Evolutionary conservation across 2,888 invertebrate species (phyloP).

Genomic region (Tanypteryx hageni): DNA sequence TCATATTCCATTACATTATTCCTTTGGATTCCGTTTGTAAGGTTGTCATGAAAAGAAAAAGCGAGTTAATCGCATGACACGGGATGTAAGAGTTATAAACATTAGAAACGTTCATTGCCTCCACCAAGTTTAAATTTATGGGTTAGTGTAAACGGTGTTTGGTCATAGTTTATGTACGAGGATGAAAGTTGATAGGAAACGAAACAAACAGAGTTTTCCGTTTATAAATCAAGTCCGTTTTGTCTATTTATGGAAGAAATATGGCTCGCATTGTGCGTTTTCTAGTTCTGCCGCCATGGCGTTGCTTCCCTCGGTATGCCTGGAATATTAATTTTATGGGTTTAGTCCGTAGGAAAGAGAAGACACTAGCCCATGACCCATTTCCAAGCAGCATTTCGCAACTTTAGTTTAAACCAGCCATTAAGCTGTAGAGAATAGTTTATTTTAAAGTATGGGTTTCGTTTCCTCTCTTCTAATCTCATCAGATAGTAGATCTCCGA

Average conservation of each 20-base stretch:
- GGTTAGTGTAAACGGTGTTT: background rate
- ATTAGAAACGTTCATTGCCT: constrained; percentile 25
- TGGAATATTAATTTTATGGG: background rate
- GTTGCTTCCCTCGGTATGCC: background rate
- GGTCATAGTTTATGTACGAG: constrained; percentile 44
- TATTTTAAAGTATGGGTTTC: background rate
- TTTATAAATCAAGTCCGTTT: constrained; percentile 30
- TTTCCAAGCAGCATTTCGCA: no score
- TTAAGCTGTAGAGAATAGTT: no score
- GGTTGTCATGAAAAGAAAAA: background rate
- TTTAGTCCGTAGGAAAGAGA: no score
- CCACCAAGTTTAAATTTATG: background rate
- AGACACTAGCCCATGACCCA: no score
- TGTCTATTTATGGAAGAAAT: constrained; percentile 19
- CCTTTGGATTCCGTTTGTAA: constrained; percentile 16
- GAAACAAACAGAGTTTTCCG: constrained; percentile 35
- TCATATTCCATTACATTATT: constrained; percentile 22
- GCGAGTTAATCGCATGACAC: background rate
- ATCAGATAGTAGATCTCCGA: background rate
- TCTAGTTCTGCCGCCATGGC: background rate
- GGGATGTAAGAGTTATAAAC: background rate
- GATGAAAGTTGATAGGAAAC: constrained; percentile 45
- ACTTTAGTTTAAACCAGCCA: no score
- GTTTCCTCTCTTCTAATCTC: background rate
- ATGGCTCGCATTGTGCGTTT: background rate